Percentiles rank a stretch among this genome's conserved stretches.
These are phyloP conservation scores for Rhabdophis nuchalis DNA, from an alignment of 2,797 vertebrate species.

Conservation along the genomic window DNA sequence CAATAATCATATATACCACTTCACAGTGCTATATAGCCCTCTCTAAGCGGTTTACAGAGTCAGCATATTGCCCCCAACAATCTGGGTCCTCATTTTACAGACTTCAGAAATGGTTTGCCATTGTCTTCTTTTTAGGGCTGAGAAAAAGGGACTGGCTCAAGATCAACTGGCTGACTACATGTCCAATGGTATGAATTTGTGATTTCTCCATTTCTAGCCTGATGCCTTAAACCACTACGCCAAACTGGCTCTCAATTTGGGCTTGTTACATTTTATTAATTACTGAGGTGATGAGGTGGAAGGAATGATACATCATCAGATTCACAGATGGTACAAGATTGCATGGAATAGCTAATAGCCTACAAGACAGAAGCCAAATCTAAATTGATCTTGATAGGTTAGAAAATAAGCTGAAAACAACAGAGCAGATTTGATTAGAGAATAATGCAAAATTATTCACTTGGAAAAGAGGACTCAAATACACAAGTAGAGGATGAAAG, in stretches of 20 bases:
- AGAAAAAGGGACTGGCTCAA: not conserved
- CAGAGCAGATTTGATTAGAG: not conserved
- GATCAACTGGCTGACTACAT: not conserved
- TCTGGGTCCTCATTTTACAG: too few species aligned
- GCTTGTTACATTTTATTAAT: not conserved
- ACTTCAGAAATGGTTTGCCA: not conserved
- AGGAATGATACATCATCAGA: not conserved
- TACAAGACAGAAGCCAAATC: not conserved
- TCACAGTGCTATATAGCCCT: too few species aligned
- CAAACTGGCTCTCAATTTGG: not conserved
- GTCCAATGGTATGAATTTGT: not conserved
- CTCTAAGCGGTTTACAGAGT: too few species aligned
- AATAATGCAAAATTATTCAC: not conserved
- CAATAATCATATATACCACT: too few species aligned
- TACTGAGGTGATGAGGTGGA: not conserved
- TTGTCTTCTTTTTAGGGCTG: not conserved
- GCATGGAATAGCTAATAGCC: not conserved
- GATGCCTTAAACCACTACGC: not conserved
- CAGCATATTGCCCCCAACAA: too few species aligned
- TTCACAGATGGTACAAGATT: not conserved
- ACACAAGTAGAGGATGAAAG: not conserved
- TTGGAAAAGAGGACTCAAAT: not conserved
- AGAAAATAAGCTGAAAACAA: not conserved
- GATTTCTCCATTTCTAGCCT: not conserved
- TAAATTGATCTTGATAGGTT: not conserved